Evolutionary conservation across 2,888 invertebrate species (phyloP).

Genomic region (Lathronympha strigana): DNA sequence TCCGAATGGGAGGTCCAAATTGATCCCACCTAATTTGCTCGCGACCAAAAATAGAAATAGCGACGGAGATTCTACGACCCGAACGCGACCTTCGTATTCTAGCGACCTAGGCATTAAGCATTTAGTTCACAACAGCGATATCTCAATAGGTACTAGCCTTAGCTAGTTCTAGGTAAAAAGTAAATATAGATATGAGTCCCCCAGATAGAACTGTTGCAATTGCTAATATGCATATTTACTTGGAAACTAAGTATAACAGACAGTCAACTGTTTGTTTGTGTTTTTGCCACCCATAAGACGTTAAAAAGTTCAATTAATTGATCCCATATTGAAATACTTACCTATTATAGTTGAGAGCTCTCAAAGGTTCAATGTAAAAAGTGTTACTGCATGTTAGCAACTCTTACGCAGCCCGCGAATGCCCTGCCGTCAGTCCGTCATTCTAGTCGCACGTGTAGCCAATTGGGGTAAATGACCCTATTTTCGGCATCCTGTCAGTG

Average conservation of each 20-base stretch:
- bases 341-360: background rate
- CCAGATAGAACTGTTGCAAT: slow-evolving; percentile 1
- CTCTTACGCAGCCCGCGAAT: background rate
- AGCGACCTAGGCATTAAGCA: slow-evolving; percentile 26
- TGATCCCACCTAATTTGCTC: slow-evolving; percentile 33
- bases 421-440: slow-evolving; percentile 14
- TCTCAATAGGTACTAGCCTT: slow-evolving; percentile 14
- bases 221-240: slow-evolving; percentile 1
- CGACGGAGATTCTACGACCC: slow-evolving; percentile 13
- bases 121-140: slow-evolving; percentile 20
- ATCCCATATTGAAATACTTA: too few species aligned
- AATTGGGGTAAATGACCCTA: too few species aligned
- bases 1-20: slow-evolving; percentile 13
- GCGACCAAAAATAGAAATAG: slow-evolving; percentile 33
- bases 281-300: too few species aligned
- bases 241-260: background rate
- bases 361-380: background rate
- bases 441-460: slow-evolving; percentile 12
- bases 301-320: too few species aligned
- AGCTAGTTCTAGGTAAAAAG: slow-evolving; percentile 26
- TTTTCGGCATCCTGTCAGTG: too few species aligned
- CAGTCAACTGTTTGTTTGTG: background rate
- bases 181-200: slow-evolving; percentile 15
- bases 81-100: slow-evolving; percentile 18
- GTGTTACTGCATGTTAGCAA: slow-evolving; percentile 17